Base-by-base conservation (phyloP, 2,113 vertebrate species). In the Dromiciops gliroides region DNA sequence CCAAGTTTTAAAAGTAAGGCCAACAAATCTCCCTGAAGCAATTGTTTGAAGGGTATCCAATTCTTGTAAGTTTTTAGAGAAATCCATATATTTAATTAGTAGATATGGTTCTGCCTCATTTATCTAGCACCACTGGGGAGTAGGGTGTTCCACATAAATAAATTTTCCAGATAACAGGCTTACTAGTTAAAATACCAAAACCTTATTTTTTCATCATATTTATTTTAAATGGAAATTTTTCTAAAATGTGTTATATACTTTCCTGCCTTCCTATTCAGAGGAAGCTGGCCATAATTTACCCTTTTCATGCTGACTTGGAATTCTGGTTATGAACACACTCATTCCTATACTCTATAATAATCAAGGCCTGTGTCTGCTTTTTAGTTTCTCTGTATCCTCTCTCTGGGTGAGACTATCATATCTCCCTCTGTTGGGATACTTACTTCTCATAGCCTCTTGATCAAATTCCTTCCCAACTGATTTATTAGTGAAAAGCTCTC, bases 141-240 rank as follows among this genome's bases (percentile, higher is more conserved):
- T 8, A 24, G 60, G 67, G 89, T 89, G 51, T 9, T 67, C 89
- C 92, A 47, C 0, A 0, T n/a, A 95, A 94, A 93, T 94, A 95
- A 83, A 92, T 96, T 94, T 90, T 92, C 96, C 89, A 2, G 12
- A 51, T 90, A 93, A 75, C 93, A 91, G 95, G 93, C 75, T 93
- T 89, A 44, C 67, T 83, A 22, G 37, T 22, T 83, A n/a, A 83
- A 44, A 44, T 44, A 44, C 67, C 37, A 23, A 83, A 83, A 44
- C 67, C 44, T 44, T 75, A 44, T 75, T 75, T 75, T 83, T 44
- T 44, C 56, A 83, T 83, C 37, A 83, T 83, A 83, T 83, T 83
- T 83, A 83, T 44, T 83, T 83, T 83, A 44, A n/a, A 83, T 83
- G 67, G 67, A 44, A 83, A 83, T 83, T 44, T 83, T 83, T 83